These are phyloP conservation scores for Drosophila nr. perissopoda DNA, from an alignment of 2,888 invertebrate species.

Conservation along the genomic window DNA sequence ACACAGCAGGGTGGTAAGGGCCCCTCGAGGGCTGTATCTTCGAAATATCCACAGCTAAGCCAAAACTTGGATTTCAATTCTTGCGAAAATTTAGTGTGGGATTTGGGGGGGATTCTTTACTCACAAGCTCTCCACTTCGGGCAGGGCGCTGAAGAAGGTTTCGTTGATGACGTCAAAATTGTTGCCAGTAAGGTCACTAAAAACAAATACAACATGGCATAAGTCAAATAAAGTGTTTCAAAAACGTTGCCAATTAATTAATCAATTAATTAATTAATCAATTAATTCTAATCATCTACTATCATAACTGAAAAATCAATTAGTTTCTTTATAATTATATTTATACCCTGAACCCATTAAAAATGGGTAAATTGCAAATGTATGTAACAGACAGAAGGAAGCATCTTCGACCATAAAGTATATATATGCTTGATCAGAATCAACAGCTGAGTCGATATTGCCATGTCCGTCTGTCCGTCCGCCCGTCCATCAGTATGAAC, in stretches of 20 bases:
- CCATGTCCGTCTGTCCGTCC: no score
- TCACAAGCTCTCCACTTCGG: constrained; percentile 85
- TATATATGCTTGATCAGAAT: no score
- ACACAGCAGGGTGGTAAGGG: constrained; percentile 58
- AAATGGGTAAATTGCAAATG: no score
- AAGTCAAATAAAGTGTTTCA: constrained; percentile 11
- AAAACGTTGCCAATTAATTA: constrained; percentile 8
- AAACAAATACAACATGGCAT: constrained; percentile 41
- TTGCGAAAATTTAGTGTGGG: constrained; percentile 32
- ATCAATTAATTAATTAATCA: constrained; percentile 21
- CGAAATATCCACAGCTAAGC: constrained; percentile 29
- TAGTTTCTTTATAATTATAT: neutral
- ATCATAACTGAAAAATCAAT: neutral
- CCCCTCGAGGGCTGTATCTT: constrained; percentile 17
- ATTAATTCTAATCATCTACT: neutral
- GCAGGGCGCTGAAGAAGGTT: constrained; percentile 80
- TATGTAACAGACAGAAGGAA: no score
- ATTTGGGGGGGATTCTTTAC: constrained; percentile 62
- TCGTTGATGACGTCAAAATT: constrained; percentile 82
- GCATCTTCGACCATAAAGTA: no score
- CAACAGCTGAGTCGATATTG: no score
- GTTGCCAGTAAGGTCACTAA: constrained; percentile 86
- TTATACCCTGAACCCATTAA: no score
- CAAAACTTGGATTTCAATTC: constrained; percentile 43
- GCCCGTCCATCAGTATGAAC: no score